phyloP scores from a whole-genome alignment of 2,113 vertebrate genomes.

The Anarhynchus alexandrinus region DNA sequence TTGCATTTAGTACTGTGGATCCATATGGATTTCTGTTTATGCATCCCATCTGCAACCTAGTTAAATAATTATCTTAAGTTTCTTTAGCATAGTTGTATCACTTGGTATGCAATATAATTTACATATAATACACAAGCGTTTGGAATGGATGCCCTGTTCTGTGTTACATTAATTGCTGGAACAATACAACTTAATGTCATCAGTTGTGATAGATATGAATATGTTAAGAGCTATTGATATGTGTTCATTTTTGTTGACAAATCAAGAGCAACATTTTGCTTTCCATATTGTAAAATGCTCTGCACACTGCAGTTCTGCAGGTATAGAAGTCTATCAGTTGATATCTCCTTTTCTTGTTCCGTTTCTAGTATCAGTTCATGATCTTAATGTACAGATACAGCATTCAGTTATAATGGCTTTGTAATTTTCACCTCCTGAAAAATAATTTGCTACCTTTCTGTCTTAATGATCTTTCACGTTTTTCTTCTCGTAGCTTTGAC shows the following conservation, averaged over 20 bases:
- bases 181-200: background rate
- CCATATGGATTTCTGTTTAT: background rate
- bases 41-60: background rate
- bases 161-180: background rate
- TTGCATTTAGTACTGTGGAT: background rate
- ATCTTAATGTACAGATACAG: background rate
- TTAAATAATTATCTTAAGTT: background rate
- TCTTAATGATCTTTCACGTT: background rate
- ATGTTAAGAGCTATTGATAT: background rate
- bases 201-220: slow-evolving; percentile 15
- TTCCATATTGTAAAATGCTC: background rate
- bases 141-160: background rate
- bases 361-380: background rate
- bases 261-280: background rate
- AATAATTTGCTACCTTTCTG: background rate
- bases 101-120: background rate
- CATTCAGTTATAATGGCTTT: background rate
- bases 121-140: background rate
- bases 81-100: background rate
- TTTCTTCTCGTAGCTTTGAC: slow-evolving; percentile 72
- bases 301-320: background rate
- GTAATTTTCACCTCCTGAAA: background rate
- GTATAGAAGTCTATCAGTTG: background rate
- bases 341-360: background rate
- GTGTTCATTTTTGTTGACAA: background rate